phyloP scores from a whole-genome alignment of 2,888 invertebrate species.

The Rugalucina vietnamica region DNA sequence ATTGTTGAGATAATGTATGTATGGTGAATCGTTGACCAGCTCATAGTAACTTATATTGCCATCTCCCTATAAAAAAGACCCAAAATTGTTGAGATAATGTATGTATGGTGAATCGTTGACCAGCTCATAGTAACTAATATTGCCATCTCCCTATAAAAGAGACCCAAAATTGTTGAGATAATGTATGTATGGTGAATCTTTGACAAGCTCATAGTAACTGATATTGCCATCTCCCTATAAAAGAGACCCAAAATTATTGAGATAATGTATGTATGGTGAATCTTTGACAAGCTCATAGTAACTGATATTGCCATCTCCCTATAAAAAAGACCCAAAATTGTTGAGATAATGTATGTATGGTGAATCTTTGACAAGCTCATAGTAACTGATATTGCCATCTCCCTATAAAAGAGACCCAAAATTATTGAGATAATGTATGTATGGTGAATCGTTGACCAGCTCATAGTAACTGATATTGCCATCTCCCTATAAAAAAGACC shows the following conservation, averaged over 20 bases:
- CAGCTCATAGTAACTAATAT: conserved; percentile 97
- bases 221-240: conserved; percentile 96
- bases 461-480: conserved; percentile 98
- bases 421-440: conserved; percentile 98
- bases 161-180: conserved; percentile 99
- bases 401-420: too few relatives aligned
- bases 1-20: conserved; percentile 98
- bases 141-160: conserved; percentile 94
- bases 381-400: conserved; percentile 98
- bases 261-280: conserved; percentile 97
- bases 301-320: conserved; percentile 98
- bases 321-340: conserved; percentile 87
- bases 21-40: conserved; percentile 96
- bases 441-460: conserved; percentile 96
- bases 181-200: conserved; percentile 97
- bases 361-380: conserved; percentile 95
- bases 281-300: conserved; percentile 97
- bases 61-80: conserved; percentile 90
- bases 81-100: conserved; percentile 98
- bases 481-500: conserved; percentile 90
- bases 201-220: conserved; percentile 96
- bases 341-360: conserved; percentile 98
- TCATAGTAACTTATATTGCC: conserved; percentile 98
- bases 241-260: too few relatives aligned
- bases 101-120: conserved; percentile 97